Evolutionary conservation across 2,888 invertebrate genomes (phyloP), one percentile per base, ranked within the genome.

Genomic region (Erynnis tages): DNA sequence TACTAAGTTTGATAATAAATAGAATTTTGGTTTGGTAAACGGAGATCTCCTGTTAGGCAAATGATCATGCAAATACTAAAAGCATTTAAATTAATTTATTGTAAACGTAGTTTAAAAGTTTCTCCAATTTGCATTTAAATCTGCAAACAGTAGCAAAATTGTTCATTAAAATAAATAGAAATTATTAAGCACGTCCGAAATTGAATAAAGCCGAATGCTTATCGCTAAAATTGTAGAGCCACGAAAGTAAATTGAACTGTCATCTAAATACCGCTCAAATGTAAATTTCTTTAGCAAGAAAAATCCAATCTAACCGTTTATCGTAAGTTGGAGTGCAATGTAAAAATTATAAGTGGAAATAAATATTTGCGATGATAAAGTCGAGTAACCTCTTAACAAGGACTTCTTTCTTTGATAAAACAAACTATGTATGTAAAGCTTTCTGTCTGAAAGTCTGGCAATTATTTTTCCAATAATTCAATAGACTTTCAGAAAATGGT

Each of bases 241-340:
- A 13, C 13, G 14, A 44, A 40, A 40, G 16, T 48, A 48, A 49
- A 49, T 49, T 49, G 48, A 41, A 23, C 40, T 49, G 48, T 49
- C 48, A 49, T 49, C 40, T 49, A 49, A 49, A 49, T 23, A 41
- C 32, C 23, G 32, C 32, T 41, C 11, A 49, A 41, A 49, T 32
- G 40, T 34, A 41, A 41, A 49, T 41, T 49, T 47, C 21, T 46
- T 21, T 14, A 35, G 17, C 38, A 38, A 29, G 32, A 47, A 47
- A 47, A 47, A 29, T 38, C 29, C 16, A 49, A 32, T 41, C 11
- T 49, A 23, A 8, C 2, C 23, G 32, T 13, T 32, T 48, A 48
- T 11, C 14, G 14, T 49, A 49, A 41, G 16, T 49, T 41, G 40
- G 32, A 41, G 32, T 32, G 32, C 16, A 32, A 49, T 16, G 40